Conservation (phyloP, 1,140 invertebrate genomes). For the Drosophila yakuba region DNA sequence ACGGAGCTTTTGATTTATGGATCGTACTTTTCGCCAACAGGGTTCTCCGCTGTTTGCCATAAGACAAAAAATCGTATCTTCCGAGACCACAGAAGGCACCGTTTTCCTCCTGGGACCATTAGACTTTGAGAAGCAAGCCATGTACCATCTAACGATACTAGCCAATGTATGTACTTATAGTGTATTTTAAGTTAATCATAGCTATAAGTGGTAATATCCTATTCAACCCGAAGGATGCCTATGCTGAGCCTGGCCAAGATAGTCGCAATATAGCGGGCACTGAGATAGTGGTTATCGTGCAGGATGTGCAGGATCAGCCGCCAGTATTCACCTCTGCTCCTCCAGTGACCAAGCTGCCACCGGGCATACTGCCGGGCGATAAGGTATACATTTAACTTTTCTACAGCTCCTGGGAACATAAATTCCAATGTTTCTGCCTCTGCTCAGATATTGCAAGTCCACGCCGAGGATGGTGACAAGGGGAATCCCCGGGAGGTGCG, state of each 20-base stretch:
- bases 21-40: constrained; percentile 51
- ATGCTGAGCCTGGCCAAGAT: constrained; percentile 91
- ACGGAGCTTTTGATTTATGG: constrained; percentile 14
- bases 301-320: constrained; percentile 94
- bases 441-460: constrained; percentile 89
- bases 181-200: neutral
- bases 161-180: constrained; percentile 89
- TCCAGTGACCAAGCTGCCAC: constrained; percentile 90
- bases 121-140: constrained; percentile 94
- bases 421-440: too few relatives aligned
- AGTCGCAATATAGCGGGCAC: constrained; percentile 93
- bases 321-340: constrained; percentile 93
- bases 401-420: neutral
- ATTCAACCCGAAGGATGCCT: constrained; percentile 89
- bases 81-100: constrained; percentile 90
- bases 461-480: constrained; percentile 95
- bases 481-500: constrained; percentile 92
- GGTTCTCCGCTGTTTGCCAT: constrained; percentile 91
- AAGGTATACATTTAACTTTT: constrained; percentile 84
- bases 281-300: constrained; percentile 91
- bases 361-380: constrained; percentile 88
- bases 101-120: constrained; percentile 90
- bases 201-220: neutral
- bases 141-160: constrained; percentile 92
- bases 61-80: constrained; percentile 89